These are phyloP conservation scores for Teinopalpus imperialis DNA, from an alignment of 2,888 invertebrate species.

Conservation along the genomic window DNA sequence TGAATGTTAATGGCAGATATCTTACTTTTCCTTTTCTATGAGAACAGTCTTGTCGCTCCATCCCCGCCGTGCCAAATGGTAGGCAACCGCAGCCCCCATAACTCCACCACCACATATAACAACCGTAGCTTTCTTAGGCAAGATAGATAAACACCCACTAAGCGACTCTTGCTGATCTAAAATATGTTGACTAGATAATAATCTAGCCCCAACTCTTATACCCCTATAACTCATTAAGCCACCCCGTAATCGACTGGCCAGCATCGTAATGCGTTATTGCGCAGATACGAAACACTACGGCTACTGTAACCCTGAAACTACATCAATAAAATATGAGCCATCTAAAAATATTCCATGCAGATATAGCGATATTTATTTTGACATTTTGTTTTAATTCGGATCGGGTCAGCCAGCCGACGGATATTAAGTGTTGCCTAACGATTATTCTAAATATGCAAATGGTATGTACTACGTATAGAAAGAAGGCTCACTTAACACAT, in stretches of 20 bases:
- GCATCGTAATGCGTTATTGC: slow-evolving; percentile 40
- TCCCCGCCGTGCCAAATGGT: slow-evolving; percentile 91
- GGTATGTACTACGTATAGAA: too few species aligned
- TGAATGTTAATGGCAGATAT: neutral
- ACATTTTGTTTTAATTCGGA: too few species aligned
- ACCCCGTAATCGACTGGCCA: slow-evolving; percentile 40
- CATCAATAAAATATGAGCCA: slow-evolving; percentile 33
- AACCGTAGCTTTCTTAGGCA: slow-evolving; percentile 83
- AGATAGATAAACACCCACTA: slow-evolving; percentile 52
- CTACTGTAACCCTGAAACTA: slow-evolving; percentile 31
- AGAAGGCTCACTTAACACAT: too few species aligned
- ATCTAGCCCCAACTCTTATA: slow-evolving; percentile 37
- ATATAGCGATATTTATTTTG: slow-evolving; percentile 27
- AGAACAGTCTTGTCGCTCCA: slow-evolving; percentile 91
- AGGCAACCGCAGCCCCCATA: slow-evolving; percentile 95
- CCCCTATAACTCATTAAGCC: slow-evolving; percentile 35
- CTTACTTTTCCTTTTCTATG: slow-evolving; percentile 91
- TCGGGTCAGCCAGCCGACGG: too few species aligned
- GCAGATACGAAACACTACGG: slow-evolving; percentile 33
- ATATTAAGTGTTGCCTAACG: too few species aligned
- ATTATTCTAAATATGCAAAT: too few species aligned
- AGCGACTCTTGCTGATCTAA: slow-evolving; percentile 59
- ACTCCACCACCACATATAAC: slow-evolving; percentile 96
- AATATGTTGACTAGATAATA: slow-evolving; percentile 49
- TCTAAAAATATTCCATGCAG: slow-evolving; percentile 37